Evolutionary conservation across 2,888 invertebrate genomes (phyloP), one percentile per base, ranked within the genome.

Genomic region (Glaucopsyche alexis): DNA sequence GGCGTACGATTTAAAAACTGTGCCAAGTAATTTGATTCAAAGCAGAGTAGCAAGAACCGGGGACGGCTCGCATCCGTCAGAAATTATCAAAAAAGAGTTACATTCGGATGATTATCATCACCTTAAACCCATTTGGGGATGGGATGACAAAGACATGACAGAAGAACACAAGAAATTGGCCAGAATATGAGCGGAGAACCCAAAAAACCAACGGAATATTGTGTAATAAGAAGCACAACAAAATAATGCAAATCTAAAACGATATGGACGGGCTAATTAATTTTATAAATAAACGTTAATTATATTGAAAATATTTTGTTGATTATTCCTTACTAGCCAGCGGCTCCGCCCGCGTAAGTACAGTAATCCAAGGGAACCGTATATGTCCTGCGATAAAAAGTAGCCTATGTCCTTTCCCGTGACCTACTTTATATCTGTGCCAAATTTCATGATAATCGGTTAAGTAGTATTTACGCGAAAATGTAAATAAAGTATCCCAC

Each of bases 1-100:
- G 93, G 98, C 97, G 0, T 97, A 97, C 84, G 97, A 98, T 83
- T 87, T 97, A 80, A 98, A 97, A 88, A 96, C 95, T 1, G 97
- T 97, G 4, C 94, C 96, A 5, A 84, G 90, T 8, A 95, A 96
- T 4, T 94, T 96, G 93, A 94, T 97, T 1, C 88, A 93, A 74
- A 95, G 95, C 83, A 93, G 98, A 71, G 95, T 95, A 0, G 83
- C 89, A 19, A 94, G 97, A 79, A 96, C 96, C 0, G 97, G 97
- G 0, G 96, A 97, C 78, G 96, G 96, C 0, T 86, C 93, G 7
- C 95, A 95, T 79, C 85, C 88, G 0, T 82, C 81, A 7, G 38
- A 40, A 50, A 1, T 60, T n/a, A n/a, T n/a, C n/a, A 77, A n/a
- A n/a, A 81, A 78, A 40, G 72, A 71, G 19, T 29, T 73, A n/a